phyloP scores from a whole-genome alignment of 2,113 vertebrate genomes.

The Peromyscus leucopus region DNA sequence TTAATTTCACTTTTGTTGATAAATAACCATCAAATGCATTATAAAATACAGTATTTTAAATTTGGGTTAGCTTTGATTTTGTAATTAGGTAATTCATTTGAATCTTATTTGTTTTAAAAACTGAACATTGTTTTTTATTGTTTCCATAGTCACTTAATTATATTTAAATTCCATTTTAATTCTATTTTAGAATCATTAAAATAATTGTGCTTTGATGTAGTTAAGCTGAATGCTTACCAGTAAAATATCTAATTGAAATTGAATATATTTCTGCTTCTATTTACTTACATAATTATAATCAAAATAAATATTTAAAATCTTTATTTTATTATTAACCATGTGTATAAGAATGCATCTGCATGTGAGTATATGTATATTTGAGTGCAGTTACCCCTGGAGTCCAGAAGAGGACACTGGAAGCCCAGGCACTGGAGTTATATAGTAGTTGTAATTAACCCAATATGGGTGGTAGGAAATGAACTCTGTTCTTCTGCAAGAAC shows the following conservation, averaged over 20 bases:
- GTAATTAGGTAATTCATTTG: conserved; percentile 65
- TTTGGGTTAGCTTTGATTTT: conserved; percentile 72
- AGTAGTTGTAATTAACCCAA: not conserved
- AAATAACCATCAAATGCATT: conserved; percentile 67
- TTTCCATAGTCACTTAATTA: conserved; percentile 56
- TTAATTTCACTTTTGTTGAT: conserved; percentile 67
- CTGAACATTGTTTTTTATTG: conserved; percentile 48
- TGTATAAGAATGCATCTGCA: not conserved
- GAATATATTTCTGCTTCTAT: not conserved
- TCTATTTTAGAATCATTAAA: conserved; percentile 49
- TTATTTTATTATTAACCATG: not conserved
- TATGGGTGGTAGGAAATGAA: not conserved
- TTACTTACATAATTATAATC: not conserved
- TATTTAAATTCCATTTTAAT: conserved; percentile 62
- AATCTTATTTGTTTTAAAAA: conserved; percentile 70
- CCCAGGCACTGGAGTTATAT: no score
- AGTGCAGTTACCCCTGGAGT: not conserved
- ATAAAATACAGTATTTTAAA: conserved; percentile 68
- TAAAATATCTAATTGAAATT: conserved; percentile 14
- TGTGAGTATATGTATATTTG: not conserved
- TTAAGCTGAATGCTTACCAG: conserved; percentile 14
- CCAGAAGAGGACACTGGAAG: not conserved
- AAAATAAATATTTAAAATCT: not conserved
- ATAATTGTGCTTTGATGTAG: not conserved
- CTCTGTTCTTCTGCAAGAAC: not conserved